These are phyloP conservation scores for Pristionchus maxplancki DNA, from an alignment of 2,888 invertebrate species.

Conservation along the genomic window DNA sequence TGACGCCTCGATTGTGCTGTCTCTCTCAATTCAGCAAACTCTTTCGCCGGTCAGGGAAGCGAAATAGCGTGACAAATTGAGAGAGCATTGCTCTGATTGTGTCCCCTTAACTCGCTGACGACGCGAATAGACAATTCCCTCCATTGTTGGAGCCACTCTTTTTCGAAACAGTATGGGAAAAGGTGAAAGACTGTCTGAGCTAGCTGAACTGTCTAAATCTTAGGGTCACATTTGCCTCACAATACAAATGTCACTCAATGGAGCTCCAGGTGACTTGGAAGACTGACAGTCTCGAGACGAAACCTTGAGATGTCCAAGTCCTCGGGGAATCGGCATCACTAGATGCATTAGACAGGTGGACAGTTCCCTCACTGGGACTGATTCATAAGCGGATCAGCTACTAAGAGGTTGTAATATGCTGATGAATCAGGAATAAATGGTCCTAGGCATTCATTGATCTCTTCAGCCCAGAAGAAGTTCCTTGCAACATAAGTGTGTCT, in stretches of 20 bases:
- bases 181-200: background rate
- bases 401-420: too few species aligned
- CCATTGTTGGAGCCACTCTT: background rate
- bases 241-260: background rate
- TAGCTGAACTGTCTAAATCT: background rate
- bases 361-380: background rate
- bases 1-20: background rate
- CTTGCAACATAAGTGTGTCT: too few species aligned
- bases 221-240: slow-evolving; percentile 7
- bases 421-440: too few species aligned
- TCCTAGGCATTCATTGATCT: too few species aligned
- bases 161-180: slow-evolving; percentile 37
- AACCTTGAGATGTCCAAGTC: background rate
- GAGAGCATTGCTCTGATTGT: too few species aligned
- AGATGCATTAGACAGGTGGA: background rate
- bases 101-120: background rate
- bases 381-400: background rate
- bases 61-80: too few species aligned
- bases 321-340: background rate
- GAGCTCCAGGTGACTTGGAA: background rate
- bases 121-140: background rate
- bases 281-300: background rate
- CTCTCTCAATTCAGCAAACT: background rate
- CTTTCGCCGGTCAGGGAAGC: background rate
- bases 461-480: too few species aligned